Evolutionary conservation across 2,888 invertebrate species (phyloP).

Genomic region (Melinopterus prodromus): DNA sequence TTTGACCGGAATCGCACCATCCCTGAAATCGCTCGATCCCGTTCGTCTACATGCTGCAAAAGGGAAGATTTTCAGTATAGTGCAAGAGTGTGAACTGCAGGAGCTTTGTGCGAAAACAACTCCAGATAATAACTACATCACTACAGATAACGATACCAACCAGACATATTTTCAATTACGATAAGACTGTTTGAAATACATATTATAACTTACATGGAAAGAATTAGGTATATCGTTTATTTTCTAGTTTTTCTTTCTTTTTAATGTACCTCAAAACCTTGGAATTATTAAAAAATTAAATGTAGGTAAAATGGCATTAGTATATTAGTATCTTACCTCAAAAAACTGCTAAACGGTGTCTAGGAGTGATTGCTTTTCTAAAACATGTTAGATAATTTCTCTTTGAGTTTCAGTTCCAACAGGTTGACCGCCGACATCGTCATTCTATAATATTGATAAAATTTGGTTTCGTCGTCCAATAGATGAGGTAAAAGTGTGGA

Average conservation of each 20-base stretch:
- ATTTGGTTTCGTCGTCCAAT: conserved; percentile 30
- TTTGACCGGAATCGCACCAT: conserved; percentile 38
- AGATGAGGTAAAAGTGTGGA: conserved; percentile 31
- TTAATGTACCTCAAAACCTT: too few relatives aligned
- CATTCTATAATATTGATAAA: conserved; percentile 39
- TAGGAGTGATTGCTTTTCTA: conserved; percentile 33
- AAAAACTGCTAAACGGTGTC: conserved; percentile 34
- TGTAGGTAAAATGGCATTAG: background rate
- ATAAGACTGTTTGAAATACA: too few relatives aligned
- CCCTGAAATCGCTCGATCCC: conserved; percentile 36
- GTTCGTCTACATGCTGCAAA: conserved; percentile 38
- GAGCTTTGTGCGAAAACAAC: conserved; percentile 21
- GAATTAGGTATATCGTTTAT: background rate
- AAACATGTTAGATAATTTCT: conserved; percentile 32
- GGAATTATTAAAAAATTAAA: too few relatives aligned
- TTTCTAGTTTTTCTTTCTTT: too few relatives aligned
- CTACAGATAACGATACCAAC: too few relatives aligned
- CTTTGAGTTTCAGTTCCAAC: conserved; percentile 22
- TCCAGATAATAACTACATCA: too few relatives aligned
- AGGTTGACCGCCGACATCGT: conserved; percentile 28
- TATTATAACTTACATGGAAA: too few relatives aligned
- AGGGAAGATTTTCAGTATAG: conserved; percentile 39
- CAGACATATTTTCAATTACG: too few relatives aligned
- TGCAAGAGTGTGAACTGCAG: conserved; percentile 39
- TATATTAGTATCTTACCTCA: conserved; percentile 31